Evolutionary conservation across 92 coral and sea anemone genomes (phyloP).

Genomic region (Parazoanthus swiftii): DNA sequence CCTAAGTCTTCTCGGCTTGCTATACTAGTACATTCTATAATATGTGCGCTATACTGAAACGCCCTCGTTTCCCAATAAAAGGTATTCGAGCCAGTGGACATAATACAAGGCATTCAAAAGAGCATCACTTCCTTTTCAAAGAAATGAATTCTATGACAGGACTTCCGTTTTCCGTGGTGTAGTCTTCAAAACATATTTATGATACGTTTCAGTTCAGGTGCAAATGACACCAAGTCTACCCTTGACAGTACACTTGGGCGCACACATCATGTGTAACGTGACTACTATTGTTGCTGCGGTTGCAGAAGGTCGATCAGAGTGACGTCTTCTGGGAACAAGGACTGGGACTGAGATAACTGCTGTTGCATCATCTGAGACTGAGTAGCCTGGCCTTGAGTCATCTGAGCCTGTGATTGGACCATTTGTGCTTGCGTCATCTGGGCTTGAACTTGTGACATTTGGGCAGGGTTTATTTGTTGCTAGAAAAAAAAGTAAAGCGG

Average conservation of each 20-base stretch:
- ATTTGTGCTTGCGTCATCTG: slow-evolving; percentile 85
- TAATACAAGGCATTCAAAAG: background rate
- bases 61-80: no score
- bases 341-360: slow-evolving; percentile 63
- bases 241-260: background rate
- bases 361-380: slow-evolving; percentile 85
- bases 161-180: background rate
- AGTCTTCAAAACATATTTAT: no score
- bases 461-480: slow-evolving; percentile 9
- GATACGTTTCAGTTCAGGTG: no score
- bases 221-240: background rate
- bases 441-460: slow-evolving; percentile 47
- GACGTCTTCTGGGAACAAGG: slow-evolving; percentile 69
- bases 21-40: background rate
- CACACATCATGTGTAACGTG: background rate
- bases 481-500: background rate
- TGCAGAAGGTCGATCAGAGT: slow-evolving; percentile 68
- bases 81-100: background rate
- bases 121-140: background rate
- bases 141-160: background rate
- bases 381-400: slow-evolving; percentile 71
- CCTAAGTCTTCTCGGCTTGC: background rate
- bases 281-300: slow-evolving; percentile 5
- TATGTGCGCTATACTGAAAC: background rate
- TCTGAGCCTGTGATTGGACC: slow-evolving; percentile 78